A percentile compares a stretch with the other conserved stretches of the same genome.
These are phyloP conservation scores for Coregonus sp. DNA, from an alignment of 2,797 vertebrate species.

Conservation along the genomic window DNA sequence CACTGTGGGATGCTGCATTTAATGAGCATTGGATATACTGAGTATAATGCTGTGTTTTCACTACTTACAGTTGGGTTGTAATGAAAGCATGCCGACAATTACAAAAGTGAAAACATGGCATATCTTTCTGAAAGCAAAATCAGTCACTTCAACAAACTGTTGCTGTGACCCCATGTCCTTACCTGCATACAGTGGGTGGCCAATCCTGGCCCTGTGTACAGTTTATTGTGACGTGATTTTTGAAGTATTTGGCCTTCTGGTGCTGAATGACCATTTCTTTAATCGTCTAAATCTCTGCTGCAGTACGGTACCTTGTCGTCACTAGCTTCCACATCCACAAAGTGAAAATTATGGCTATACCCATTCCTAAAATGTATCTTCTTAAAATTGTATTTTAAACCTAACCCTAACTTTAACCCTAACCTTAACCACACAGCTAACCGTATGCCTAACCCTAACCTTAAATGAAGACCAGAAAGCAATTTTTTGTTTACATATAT, in stretches of 20 bases:
- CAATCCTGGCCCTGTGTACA: slow-evolving; percentile 95
- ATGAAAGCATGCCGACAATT: too few species aligned
- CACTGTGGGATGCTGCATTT: not conserved
- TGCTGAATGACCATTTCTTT: slow-evolving; percentile 98
- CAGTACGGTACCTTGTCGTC: slow-evolving; percentile 77
- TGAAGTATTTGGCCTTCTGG: slow-evolving; percentile 98
- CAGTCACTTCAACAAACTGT: not conserved
- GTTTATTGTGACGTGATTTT: slow-evolving; percentile 97
- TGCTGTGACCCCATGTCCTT: not conserved
- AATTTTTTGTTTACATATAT: too few species aligned
- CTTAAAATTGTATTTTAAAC: too few species aligned
- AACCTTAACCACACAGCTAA: too few species aligned
- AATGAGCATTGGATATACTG: not conserved
- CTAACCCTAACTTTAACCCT: too few species aligned
- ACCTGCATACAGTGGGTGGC: slow-evolving; percentile 99
- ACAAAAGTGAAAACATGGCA: not conserved
- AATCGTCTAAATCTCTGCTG: slow-evolving; percentile 97
- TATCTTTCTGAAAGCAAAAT: too few species aligned
- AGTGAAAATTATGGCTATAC: too few species aligned
- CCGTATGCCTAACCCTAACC: too few species aligned
- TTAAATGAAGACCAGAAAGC: too few species aligned
- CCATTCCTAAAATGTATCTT: too few species aligned
- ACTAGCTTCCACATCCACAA: too few species aligned
- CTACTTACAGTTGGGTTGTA: too few species aligned
- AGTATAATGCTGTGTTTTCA: not conserved